Conservation (phyloP, 2,113 vertebrate genomes). For the Pelobates fuscus region DNA sequence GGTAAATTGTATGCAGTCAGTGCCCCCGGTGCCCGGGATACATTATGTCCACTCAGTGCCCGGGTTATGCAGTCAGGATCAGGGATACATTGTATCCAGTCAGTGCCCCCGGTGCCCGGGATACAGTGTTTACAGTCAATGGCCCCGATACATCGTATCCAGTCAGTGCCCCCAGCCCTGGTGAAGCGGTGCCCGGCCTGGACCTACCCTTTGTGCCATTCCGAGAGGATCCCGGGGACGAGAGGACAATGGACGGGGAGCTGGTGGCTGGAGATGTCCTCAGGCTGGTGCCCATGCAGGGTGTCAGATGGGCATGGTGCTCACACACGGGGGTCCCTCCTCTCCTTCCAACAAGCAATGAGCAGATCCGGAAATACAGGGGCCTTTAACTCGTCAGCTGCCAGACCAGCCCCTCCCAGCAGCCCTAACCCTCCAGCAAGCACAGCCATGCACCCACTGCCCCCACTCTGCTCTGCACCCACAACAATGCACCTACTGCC, state of each 20-base stretch:
- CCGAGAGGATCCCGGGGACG: not conserved
- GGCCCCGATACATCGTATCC: not conserved
- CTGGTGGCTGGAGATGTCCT: not conserved
- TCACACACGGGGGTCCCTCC: constrained; percentile 26
- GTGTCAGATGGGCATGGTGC: constrained; percentile 15
- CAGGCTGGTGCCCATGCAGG: not conserved
- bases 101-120: not conserved
- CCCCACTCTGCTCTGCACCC: not conserved
- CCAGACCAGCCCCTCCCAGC: constrained; percentile 35
- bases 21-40: not conserved
- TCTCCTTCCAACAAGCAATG: constrained; percentile 47
- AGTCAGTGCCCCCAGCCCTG: not conserved
- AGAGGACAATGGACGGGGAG: constrained; percentile 7
- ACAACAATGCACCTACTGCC: too few relatives aligned
- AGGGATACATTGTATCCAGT: not conserved
- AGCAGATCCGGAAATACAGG: constrained; percentile 55
- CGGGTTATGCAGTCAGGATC: not conserved
- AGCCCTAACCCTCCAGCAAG: not conserved
- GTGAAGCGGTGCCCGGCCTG: not conserved
- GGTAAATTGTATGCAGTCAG: too few relatives aligned
- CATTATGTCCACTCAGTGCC: not conserved
- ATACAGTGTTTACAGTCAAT: too few relatives aligned
- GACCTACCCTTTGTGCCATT: constrained; percentile 59
- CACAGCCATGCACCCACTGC: not conserved
- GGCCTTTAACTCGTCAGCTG: constrained; percentile 53